Percentiles rank a stretch among this genome's conserved stretches.
Conservation (phyloP, 2,797 vertebrate genomes). For the Microcaecilia unicolor region DNA sequence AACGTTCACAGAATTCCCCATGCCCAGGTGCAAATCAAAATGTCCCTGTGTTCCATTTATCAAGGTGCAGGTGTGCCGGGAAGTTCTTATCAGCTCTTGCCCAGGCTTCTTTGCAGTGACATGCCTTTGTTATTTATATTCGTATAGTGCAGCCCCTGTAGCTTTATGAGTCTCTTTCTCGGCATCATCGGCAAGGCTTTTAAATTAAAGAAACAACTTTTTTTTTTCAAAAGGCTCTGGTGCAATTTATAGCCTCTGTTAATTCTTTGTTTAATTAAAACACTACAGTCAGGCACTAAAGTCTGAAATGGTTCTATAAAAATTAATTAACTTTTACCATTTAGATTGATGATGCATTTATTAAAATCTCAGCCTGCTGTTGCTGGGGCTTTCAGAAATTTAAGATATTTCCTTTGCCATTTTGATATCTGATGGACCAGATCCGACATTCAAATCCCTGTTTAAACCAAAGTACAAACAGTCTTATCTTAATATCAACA, state of each 20-base stretch:
- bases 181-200: neutral
- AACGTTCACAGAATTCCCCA: too few species aligned
- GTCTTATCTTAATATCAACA: too few species aligned
- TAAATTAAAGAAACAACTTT: constrained; percentile 31
- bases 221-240: constrained; percentile 3
- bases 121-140: neutral
- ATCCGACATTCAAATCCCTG: too few species aligned
- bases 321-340: constrained; percentile 56
- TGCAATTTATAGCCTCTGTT: constrained; percentile 48
- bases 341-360: constrained; percentile 43
- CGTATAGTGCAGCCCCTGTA: neutral
- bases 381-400: constrained; percentile 25
- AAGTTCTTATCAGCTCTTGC: neutral
- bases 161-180: neutral
- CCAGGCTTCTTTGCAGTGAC: neutral
- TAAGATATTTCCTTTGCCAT: constrained; percentile 2
- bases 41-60: neutral
- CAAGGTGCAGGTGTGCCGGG: neutral
- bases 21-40: too few species aligned
- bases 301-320: constrained; percentile 36
- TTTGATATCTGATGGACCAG: too few species aligned
- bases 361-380: constrained; percentile 32
- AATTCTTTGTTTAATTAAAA: constrained; percentile 64
- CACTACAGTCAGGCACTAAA: constrained; percentile 34
- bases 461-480: too few species aligned